Evolutionary conservation across 2,113 vertebrate genomes (phyloP).

Genomic region (Tychaedon coryphoeus): DNA sequence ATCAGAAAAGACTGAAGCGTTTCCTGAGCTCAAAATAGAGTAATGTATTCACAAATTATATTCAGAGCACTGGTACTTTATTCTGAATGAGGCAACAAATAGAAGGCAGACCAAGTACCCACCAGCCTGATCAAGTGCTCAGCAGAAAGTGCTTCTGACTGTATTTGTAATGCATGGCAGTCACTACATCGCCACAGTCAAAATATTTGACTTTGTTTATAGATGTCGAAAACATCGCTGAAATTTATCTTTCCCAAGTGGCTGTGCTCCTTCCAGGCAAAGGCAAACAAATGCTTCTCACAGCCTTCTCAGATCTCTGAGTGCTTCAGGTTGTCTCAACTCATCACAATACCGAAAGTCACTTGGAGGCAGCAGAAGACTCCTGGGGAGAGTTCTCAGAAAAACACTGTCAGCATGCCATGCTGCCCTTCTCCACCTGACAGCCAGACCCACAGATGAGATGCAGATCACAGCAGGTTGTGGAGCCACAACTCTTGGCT

Average conservation of each 20-base stretch:
- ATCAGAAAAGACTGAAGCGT: not conserved
- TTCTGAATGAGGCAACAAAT: not conserved
- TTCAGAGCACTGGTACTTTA: not conserved
- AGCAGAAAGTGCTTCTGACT: not conserved
- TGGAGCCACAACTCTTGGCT: fast-evolving
- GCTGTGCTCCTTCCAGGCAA: not conserved
- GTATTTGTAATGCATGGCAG: not conserved
- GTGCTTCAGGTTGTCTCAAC: not conserved
- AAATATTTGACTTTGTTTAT: constrained; percentile 37
- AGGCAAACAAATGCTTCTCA: not conserved
- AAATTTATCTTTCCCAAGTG: constrained; percentile 13
- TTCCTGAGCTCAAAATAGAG: not conserved
- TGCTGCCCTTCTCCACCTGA: not conserved
- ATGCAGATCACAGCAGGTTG: not conserved
- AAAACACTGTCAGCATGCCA: not conserved
- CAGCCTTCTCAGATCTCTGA: not conserved
- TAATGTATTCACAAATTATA: not conserved
- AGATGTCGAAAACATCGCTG: not conserved
- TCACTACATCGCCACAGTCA: not conserved
- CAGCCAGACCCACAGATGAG: not conserved
- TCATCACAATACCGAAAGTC: not conserved
- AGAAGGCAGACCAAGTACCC: not conserved
- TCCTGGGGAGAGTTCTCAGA: not conserved
- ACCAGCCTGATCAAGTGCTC: not conserved
- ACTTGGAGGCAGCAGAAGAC: not conserved